Base-by-base conservation (phyloP, 1,140 invertebrate species). In the Panagrolaimus sp. region DNA sequence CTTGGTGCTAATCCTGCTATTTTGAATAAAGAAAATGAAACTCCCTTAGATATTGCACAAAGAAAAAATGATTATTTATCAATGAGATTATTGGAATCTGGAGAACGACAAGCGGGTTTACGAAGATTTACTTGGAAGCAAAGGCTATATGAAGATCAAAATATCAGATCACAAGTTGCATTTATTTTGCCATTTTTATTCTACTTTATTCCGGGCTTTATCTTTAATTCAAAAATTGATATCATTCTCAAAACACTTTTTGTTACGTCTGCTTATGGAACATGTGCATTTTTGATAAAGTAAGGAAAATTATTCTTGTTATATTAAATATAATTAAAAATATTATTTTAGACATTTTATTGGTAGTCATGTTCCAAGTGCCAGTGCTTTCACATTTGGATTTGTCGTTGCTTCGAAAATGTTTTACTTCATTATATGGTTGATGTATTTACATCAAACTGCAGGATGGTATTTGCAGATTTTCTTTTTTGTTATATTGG, bases 201-300 rank as follows among this genome's bases (percentile, higher is more conserved):
- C 32, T 91, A 96, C 86, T 95, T 94, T 84, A 79, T 90, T 46
- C 88, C 93, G 69, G 93, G 93, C 68, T 88, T 90, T 79, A 88
- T 94, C 65, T 88, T 95, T 73, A 89, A 93, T 82, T 87, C 90
- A 72, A 88, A 89, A 76, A 86, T 90, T 67, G 85, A 89, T 74
- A 90, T 91, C 85, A 85, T 90, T 79, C 86, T 91, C 58, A 97
- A 97, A 88, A 84, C 90, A 77, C 15, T 78, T 24, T 58, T 84
- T 15, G 74, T 78, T 67, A 63, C 75, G 1, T 46, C 75, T 14
- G 66, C 76, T 21, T 43, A 28, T 46, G 28, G 68, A 55, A 21
- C 43, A n/a, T 38, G 21, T 21, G 21, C 28, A 8, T 48, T 70
- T 14, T 70, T 70, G 17, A 70, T 21, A 68, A 70, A 52, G 68